These are phyloP conservation scores for Tryphoninae sp. DNA, from an alignment of 2,888 invertebrate species.

Conservation along the genomic window DNA sequence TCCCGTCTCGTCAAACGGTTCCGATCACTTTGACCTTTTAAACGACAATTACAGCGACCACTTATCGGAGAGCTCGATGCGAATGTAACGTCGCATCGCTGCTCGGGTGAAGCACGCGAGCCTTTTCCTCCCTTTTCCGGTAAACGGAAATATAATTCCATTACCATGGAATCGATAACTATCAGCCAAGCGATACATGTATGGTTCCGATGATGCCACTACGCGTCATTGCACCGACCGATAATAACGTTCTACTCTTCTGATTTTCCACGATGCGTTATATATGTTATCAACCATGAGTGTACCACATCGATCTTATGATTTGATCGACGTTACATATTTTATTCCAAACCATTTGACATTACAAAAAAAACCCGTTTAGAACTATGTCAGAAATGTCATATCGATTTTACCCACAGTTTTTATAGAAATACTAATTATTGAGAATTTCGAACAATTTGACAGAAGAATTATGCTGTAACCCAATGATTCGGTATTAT, in stretches of 20 bases:
- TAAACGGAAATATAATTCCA: constrained; percentile 61
- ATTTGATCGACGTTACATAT: too few relatives aligned
- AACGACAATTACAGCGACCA: constrained; percentile 66
- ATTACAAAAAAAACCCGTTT: too few relatives aligned
- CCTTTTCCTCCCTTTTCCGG: constrained; percentile 26
- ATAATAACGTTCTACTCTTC: constrained; percentile 39
- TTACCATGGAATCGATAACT: constrained; percentile 67
- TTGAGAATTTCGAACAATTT: too few relatives aligned
- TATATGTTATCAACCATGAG: too few relatives aligned
- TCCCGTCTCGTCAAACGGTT: constrained; percentile 53
- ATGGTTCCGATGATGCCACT: constrained; percentile 31
- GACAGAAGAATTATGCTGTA: too few relatives aligned
- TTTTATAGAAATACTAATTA: too few relatives aligned
- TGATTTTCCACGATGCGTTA: neutral
- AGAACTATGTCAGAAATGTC: too few relatives aligned
- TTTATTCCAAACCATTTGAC: too few relatives aligned
- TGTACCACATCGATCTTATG: too few relatives aligned
- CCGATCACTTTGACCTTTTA: constrained; percentile 65
- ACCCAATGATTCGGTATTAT: too few relatives aligned
- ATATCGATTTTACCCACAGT: too few relatives aligned
- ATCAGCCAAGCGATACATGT: constrained; percentile 53
- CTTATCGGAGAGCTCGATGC: constrained; percentile 63
- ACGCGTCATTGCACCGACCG: constrained; percentile 36
- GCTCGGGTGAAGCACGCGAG: constrained; percentile 36
- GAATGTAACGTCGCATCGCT: constrained; percentile 59